These are phyloP conservation scores for Panonychus citri DNA, from an alignment of 1,140 invertebrate species.

Conservation along the genomic window DNA sequence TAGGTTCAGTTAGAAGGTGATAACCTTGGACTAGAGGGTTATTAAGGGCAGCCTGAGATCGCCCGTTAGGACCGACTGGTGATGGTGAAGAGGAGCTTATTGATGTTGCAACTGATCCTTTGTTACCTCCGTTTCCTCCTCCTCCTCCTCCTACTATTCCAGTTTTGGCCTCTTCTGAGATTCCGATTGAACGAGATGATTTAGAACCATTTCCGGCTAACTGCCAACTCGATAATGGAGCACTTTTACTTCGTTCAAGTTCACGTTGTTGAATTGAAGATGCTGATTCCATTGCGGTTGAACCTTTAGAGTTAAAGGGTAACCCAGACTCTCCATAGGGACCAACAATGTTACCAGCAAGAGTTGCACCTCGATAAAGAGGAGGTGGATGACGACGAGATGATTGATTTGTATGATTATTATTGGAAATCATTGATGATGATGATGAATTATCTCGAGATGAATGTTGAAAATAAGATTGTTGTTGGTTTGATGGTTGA, in stretches of 20 bases:
- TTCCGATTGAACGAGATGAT: neutral
- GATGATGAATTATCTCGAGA: neutral
- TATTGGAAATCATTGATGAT: neutral
- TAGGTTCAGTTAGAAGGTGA: conserved; percentile 14
- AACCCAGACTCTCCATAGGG: neutral
- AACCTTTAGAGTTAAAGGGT: neutral
- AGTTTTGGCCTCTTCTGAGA: too few relatives aligned
- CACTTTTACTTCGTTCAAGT: conserved; percentile 1
- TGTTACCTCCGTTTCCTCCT: neutral
- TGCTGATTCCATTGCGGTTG: too few relatives aligned
- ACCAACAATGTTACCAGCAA: neutral
- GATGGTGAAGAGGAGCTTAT: neutral
- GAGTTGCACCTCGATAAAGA: neutral
- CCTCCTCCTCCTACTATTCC: too few relatives aligned
- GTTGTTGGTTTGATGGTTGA: neutral
- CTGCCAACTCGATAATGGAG: conserved; percentile 2
- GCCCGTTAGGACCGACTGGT: neutral
- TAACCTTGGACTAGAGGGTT: conserved; percentile 16
- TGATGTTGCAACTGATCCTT: neutral
- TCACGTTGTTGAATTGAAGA: too few relatives aligned
- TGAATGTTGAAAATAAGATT: neutral
- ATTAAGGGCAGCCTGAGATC: too few relatives aligned
- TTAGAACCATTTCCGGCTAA: neutral
- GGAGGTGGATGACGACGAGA: neutral
- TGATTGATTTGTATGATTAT: too few relatives aligned